phyloP scores from a whole-genome alignment of 2,113 vertebrate species.

The Sorex araneus region DNA sequence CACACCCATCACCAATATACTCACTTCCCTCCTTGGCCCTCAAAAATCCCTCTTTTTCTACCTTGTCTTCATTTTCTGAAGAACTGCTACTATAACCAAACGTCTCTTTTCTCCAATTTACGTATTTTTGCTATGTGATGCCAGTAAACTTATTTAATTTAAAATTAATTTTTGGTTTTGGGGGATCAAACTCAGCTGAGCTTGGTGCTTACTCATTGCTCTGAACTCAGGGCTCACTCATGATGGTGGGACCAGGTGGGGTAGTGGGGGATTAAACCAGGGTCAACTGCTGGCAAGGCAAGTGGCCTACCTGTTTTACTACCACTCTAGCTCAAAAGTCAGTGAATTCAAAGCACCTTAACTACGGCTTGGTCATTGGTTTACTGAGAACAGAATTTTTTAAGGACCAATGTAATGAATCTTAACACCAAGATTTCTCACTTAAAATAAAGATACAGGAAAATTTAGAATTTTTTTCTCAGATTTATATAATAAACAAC shows the following conservation, averaged over 20 bases:
- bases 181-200: no score
- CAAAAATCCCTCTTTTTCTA: no score
- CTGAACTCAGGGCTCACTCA: no score
- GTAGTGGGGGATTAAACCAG: no score
- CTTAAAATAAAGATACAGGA: conserved; percentile 51
- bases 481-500: neutral
- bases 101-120: conserved; percentile 33
- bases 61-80: conserved; percentile 37
- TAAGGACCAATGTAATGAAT: conserved; percentile 37
- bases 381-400: conserved; percentile 51
- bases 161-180: neutral
- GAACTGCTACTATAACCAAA: conserved; percentile 8
- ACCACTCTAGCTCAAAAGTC: no score
- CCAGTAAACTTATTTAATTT: conserved; percentile 22
- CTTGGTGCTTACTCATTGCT: no score
- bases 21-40: no score
- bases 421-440: conserved; percentile 37
- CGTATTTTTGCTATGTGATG: neutral
- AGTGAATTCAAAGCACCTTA: no score
- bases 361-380: neutral
- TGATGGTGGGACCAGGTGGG: no score
- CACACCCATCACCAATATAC: no score
- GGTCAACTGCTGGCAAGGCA: no score
- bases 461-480: conserved; percentile 24
- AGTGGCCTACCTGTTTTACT: no score